Evolutionary conservation across 2,113 vertebrate species (phyloP), one percentile per base, ranked within the genome.

Genomic region (Tauraco erythrolophus): DNA sequence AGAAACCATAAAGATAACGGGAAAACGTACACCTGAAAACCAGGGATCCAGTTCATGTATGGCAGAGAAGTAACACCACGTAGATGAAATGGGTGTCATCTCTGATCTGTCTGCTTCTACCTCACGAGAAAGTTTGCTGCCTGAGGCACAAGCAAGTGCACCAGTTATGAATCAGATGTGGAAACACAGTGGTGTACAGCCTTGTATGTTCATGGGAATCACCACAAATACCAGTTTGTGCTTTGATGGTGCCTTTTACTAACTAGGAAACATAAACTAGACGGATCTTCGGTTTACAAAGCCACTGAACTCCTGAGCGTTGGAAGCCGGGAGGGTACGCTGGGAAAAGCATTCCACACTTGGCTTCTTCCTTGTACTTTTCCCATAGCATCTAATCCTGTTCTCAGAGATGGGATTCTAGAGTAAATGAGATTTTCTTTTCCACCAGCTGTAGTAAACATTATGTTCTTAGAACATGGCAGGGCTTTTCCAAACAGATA

Each of bases 281-380:
- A 33, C 46, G 37, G 48, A 51, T 57, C 8, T 89, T 89, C 51
- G 21, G 41, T 37, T 90, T 45, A 65, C n/a, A 11, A 1, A 3
- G 1, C 33, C 53, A 19, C 35, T 33, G 41, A 70, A 48, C 37
- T 43, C 23, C 19, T 7, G 2, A 16, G 2, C 0, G 0, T 25
- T 53, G 60, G 30, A 64, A 75, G 35, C 53, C 60, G 53, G 30
- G 30, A 84, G 14, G 23, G 14, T 16, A 0, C 5, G 19, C 48
- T n/a, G 30, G 18, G 39, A 74, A 41, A 84, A 82, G 33, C 51
- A 23, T 57, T 75, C 54, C 37, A 35, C 19, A 6, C 23, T 54
- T 6, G 6, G 60, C 53, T 60, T 24, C 6, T 14, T 88, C 53
- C 41, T 31, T 24, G 6, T 43, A 35, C 53, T 84, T 74, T 60